Base-by-base conservation (phyloP, 2,888 invertebrate species). In the Ganaspis brasiliensis region DNA sequence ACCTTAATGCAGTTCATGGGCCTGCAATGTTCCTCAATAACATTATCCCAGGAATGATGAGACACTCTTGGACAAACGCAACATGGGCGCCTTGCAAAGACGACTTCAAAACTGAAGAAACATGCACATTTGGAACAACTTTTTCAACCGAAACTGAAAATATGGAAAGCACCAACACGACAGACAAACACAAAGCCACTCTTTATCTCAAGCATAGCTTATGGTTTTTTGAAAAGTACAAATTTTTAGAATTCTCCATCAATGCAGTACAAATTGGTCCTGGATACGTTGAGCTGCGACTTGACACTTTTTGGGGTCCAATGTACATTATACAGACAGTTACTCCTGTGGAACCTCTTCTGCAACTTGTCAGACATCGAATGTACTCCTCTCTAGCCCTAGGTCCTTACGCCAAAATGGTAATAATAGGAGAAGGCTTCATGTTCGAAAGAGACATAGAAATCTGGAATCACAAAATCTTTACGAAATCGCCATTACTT, bases 391-490 rank as follows among this genome's bases (percentile, higher is more conserved):
- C 95, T 0, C 83, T 89, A 0, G 87, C 93, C 75, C 92, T 95
- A 31, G 94, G 94, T 0, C 93, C 94, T 0, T 92, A 95, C 8
- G 95, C 95, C 0, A 95, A 94, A 72, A 90, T 96, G 12, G 91
- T 95, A 16, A 93, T 97, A 1, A 89, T 93, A 0, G 95, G 94
- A 0, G 97, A 98, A 90, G 94, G 93, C 8, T 89, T 94, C 19
- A 95, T 95, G 95, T 95, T 98, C 85, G 95, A 97, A 89, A 93
- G 98, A 0, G 98, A 98, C 89, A 94, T 98, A 0, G 93, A 93
- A 79, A 94, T 98, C 4, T 98, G 98, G 98, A 97, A 97, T 89
- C 95, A 95, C 91, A 98, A 98, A 87, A 93, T 93, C 10, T 98
- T 94, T 89, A 92, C 95, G 0, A 93, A 93, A 45, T 94, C 94